A percentile compares a stretch with the other conserved stretches of the same genome.
These are phyloP conservation scores for Clostera curtula DNA, from an alignment of 2,888 invertebrate genomes.

Conservation along the genomic window DNA sequence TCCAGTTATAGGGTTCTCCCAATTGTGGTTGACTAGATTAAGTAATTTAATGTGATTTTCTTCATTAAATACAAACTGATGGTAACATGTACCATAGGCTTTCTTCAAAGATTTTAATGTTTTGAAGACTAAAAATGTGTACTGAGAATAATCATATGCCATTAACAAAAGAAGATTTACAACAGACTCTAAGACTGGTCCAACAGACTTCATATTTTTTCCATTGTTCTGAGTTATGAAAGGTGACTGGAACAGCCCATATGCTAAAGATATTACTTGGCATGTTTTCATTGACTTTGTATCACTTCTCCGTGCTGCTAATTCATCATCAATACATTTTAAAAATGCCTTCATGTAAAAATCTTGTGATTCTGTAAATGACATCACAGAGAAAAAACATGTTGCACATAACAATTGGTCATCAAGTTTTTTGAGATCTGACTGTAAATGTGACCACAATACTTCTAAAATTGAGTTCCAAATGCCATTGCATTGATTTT, in stretches of 20 bases:
- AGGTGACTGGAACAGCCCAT: conserved; percentile 62
- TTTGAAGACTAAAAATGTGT: conserved; percentile 69
- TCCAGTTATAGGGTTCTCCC: conserved; percentile 76
- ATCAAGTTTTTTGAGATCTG: conserved; percentile 43
- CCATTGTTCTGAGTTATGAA: conserved; percentile 29
- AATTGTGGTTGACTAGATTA: conserved; percentile 73
- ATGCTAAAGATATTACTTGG: conserved; percentile 46
- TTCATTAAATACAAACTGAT: conserved; percentile 31
- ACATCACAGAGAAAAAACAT: conserved; percentile 49
- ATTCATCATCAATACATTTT: conserved; percentile 28
- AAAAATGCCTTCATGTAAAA: conserved; percentile 33
- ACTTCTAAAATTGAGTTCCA: conserved; percentile 33
- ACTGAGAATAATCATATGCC: conserved; percentile 69
- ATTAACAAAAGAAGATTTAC: conserved; percentile 40
- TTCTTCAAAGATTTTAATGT: conserved; percentile 59
- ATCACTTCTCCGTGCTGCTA: conserved; percentile 16
- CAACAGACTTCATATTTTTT: conserved; percentile 15
- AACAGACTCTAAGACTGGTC: conserved; percentile 27
- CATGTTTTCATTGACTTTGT: conserved; percentile 23
- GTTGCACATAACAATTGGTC: conserved; percentile 59
- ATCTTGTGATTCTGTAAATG: conserved; percentile 30
- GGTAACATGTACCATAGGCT: conserved; percentile 42
- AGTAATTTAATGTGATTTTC: conserved; percentile 54
- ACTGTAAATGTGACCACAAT: conserved; percentile 45
- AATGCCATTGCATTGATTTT: conserved; percentile 13